phyloP scores from a whole-genome alignment of 1,140 invertebrate genomes.

The Melipona quadrifasciata region DNA sequence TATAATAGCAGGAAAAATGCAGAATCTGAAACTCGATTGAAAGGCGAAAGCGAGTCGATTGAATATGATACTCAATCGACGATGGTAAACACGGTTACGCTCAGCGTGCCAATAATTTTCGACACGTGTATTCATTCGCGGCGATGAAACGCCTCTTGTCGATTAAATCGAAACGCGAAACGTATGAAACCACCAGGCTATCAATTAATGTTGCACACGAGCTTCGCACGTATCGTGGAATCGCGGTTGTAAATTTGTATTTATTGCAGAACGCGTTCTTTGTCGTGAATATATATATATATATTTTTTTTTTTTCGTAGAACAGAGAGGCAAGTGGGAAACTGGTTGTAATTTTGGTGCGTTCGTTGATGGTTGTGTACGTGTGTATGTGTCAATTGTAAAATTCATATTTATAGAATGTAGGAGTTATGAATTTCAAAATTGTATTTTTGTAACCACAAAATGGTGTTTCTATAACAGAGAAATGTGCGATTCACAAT shows the following conservation, averaged over 20 bases:
- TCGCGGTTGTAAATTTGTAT: neutral
- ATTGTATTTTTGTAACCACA: too few relatives aligned
- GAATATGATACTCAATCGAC: neutral
- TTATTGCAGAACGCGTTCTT: neutral
- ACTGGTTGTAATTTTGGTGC: neutral
- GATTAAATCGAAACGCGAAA: neutral
- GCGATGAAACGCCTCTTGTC: neutral
- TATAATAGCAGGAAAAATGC: neutral
- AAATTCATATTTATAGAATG: too few relatives aligned
- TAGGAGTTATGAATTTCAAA: too few relatives aligned
- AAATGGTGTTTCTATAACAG: too few relatives aligned
- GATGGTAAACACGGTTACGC: neutral
- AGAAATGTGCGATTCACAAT: too few relatives aligned
- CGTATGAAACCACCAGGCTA: neutral
- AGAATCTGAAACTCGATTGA: neutral
- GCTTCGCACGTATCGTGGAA: too few relatives aligned
- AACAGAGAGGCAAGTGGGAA: neutral
- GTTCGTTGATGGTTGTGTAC: too few relatives aligned
- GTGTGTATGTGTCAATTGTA: too few relatives aligned
- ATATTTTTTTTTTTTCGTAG: neutral
- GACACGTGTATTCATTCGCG: too few relatives aligned
- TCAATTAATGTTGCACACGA: neutral
- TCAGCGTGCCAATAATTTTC: neutral
- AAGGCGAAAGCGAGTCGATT: neutral
- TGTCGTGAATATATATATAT: too few relatives aligned